Percentiles rank a stretch among this genome's conserved stretches.
phyloP scores from a whole-genome alignment of 2,888 invertebrate species.

The Timema cristinae region DNA sequence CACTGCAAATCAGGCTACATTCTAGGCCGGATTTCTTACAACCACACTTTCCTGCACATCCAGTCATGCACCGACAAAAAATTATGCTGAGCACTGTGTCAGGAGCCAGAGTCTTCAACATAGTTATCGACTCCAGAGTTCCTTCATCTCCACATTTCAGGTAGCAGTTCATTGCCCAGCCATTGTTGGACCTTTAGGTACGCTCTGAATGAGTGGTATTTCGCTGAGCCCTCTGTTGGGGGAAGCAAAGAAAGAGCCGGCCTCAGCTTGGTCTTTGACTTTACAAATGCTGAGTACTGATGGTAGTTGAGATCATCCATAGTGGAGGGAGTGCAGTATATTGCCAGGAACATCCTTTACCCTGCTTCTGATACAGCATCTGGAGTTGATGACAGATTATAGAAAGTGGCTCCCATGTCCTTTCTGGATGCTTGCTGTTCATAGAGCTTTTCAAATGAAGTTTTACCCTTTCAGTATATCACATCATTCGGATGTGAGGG shows the following conservation, averaged over 20 bases:
- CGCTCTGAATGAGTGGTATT: conserved; percentile 1
- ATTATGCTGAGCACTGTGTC: neutral
- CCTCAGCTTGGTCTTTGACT: neutral
- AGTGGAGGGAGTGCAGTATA: neutral
- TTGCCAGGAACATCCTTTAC: neutral
- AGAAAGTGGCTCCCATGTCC: neutral
- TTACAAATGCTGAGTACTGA: neutral
- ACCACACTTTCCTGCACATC: neutral
- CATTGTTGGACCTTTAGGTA: neutral
- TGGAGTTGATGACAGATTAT: neutral
- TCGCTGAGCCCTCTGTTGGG: neutral
- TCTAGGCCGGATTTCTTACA: neutral
- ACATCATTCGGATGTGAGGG: too few relatives aligned
- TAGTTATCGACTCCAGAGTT: too few relatives aligned
- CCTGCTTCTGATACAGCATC: neutral
- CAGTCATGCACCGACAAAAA: neutral
- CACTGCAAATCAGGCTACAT: neutral
- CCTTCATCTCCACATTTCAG: conserved; percentile 9
- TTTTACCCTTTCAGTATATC: neutral
- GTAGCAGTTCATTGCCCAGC: neutral
- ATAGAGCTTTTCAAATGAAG: neutral
- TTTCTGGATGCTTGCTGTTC: neutral
- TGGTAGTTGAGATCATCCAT: neutral
- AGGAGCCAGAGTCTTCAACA: neutral
- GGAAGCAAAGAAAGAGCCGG: neutral